Evolutionary conservation across 2,113 vertebrate genomes (phyloP).

Genomic region (Irena cyanogastra): DNA sequence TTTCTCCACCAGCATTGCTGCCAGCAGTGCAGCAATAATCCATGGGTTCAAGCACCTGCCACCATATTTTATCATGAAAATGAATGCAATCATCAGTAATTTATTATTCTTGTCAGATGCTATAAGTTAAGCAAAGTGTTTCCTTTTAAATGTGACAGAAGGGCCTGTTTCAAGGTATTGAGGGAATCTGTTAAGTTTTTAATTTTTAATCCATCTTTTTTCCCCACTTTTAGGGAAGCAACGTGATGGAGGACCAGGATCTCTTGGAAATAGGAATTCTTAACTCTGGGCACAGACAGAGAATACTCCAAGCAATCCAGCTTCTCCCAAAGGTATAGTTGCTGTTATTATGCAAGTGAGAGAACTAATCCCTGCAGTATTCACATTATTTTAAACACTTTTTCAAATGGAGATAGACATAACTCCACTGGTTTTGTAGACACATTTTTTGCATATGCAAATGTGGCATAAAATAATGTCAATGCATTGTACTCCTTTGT

Average conservation of each 20-base stretch:
- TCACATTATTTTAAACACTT: not conserved
- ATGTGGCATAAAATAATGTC: not conserved
- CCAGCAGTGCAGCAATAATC: not conserved
- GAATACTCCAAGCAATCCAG: slow-evolving; percentile 96
- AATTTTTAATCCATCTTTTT: not conserved
- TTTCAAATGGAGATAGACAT: not conserved
- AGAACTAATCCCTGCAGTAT: not conserved
- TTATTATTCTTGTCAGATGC: not conserved
- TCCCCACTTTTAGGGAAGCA: slow-evolving; percentile 84
- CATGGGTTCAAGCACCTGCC: not conserved
- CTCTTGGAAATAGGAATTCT: slow-evolving; percentile 97
- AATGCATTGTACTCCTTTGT: not conserved
- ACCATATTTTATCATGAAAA: not conserved
- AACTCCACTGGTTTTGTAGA: not conserved
- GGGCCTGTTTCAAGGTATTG: not conserved
- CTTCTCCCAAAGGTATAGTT: slow-evolving; percentile 89
- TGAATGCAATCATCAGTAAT: not conserved
- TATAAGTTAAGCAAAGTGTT: not conserved
- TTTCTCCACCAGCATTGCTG: not conserved
- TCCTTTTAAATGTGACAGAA: not conserved
- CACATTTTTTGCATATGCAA: not conserved
- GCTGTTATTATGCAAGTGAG: not conserved
- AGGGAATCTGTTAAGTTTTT: not conserved
- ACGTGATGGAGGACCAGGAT: slow-evolving; percentile 98
- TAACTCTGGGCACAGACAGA: slow-evolving; percentile 95